phyloP scores from a whole-genome alignment of 2,797 vertebrate species.

The Anabas testudineus region DNA sequence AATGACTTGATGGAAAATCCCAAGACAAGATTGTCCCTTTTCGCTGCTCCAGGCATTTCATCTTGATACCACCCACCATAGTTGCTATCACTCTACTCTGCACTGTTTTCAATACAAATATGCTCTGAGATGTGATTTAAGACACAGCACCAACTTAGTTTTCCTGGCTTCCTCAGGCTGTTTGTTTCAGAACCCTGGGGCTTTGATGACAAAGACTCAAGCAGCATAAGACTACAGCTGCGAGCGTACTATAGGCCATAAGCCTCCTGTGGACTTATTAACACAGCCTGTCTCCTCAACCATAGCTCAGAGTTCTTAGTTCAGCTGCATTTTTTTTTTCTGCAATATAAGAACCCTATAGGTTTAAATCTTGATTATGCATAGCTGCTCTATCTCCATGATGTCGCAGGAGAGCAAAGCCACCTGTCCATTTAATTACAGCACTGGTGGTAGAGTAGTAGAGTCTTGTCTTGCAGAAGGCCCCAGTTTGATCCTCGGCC shows the following conservation, averaged over 20 bases:
- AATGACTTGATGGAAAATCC: constrained; percentile 33
- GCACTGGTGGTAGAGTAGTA: constrained; percentile 7
- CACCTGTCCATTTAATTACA: constrained; percentile 41
- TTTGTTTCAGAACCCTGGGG: constrained; percentile 49
- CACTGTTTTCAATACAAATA: constrained; percentile 26
- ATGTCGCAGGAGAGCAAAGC: constrained; percentile 32
- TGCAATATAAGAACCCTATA: constrained; percentile 1
- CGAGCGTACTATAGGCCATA: constrained; percentile 12
- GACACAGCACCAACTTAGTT: constrained; percentile 12
- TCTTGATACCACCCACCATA: constrained; percentile 38
- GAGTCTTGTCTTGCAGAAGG: constrained; percentile 28
- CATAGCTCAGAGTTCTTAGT: neutral
- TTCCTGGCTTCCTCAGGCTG: constrained; percentile 40
- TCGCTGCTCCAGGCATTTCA: constrained; percentile 37
- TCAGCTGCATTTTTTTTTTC: neutral
- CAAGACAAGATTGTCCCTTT: constrained; percentile 25
- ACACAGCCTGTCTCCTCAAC: constrained; percentile 25
- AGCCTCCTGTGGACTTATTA: constrained; percentile 39
- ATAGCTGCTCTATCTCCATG: constrained; percentile 15
- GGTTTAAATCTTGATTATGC: constrained; percentile 12
- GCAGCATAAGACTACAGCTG: constrained; percentile 28
- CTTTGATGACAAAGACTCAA: constrained; percentile 20
- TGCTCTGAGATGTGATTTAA: constrained; percentile 34
- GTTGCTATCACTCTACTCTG: constrained; percentile 21
- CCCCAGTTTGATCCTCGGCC: constrained; percentile 37